Conservation (phyloP, 2,888 invertebrate genomes). For the Bibio marci region DNA sequence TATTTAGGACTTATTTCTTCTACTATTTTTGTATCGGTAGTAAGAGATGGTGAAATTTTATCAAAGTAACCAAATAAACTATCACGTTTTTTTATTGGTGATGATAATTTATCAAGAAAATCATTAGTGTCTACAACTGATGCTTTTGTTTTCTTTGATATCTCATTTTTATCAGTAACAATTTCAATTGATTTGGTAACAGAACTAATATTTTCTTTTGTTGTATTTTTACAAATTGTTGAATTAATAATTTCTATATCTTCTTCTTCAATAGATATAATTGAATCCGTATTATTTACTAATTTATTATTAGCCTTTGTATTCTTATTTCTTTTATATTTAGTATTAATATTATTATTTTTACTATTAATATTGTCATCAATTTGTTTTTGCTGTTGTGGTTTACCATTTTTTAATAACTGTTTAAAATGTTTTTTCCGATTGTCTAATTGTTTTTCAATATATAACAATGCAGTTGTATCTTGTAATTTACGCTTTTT, state of each 20-base stretch:
- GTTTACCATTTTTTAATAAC: slow-evolving; percentile 26
- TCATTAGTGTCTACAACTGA: slow-evolving; percentile 27
- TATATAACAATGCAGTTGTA: slow-evolving; percentile 36
- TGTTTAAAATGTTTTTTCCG: slow-evolving; percentile 39
- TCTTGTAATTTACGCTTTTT: slow-evolving; percentile 41
- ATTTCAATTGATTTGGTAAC: not conserved
- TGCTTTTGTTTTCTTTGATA: not conserved
- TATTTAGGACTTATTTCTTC: slow-evolving; percentile 3
- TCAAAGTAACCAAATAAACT: slow-evolving; percentile 42
- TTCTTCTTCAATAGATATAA: too few relatives aligned
- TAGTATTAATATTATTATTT: too few relatives aligned
- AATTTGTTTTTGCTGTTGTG: too few relatives aligned
- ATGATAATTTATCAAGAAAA: slow-evolving; percentile 36
- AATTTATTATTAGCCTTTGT: too few relatives aligned
- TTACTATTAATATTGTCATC: too few relatives aligned
- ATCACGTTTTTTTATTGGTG: slow-evolving; percentile 40
- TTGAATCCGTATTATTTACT: too few relatives aligned
- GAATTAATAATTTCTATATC: too few relatives aligned
- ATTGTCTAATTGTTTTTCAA: slow-evolving; percentile 40
- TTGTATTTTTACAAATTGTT: too few relatives aligned
- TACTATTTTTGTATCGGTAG: slow-evolving; percentile 3
- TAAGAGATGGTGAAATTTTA: slow-evolving; percentile 21
- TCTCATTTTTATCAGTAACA: not conserved
- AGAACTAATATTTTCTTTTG: not conserved
- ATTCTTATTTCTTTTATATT: too few relatives aligned